Conservation (phyloP, 2,113 vertebrate species). For the Hemibagrus wyckioides region DNA sequence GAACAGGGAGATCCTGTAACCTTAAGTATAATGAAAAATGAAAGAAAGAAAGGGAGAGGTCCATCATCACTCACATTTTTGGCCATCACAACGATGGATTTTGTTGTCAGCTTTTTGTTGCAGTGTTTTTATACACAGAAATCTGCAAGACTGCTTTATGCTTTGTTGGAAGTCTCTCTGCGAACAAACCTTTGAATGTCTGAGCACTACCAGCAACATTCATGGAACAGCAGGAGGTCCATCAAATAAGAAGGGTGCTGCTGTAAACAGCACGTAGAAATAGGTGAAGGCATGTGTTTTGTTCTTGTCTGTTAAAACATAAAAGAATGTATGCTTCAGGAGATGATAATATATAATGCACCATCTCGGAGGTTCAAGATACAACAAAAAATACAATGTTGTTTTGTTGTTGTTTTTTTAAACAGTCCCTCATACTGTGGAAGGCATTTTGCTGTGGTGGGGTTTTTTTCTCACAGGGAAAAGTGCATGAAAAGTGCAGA, state of each 20-base stretch:
- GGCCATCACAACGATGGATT: background rate
- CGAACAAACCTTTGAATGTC: background rate
- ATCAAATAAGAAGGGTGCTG: background rate
- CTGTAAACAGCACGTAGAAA: background rate
- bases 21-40: background rate
- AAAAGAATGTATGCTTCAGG: background rate
- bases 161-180: background rate
- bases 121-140: background rate
- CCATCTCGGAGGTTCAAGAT: background rate
- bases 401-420: too few species aligned
- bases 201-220: background rate
- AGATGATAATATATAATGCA: background rate
- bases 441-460: too few species aligned
- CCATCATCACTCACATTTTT: background rate
- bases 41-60: background rate
- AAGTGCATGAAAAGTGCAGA: background rate
- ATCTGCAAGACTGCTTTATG: background rate
- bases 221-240: background rate
- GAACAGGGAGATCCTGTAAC: background rate
- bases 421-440: too few species aligned
- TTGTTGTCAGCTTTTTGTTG: background rate
- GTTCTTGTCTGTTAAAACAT: background rate
- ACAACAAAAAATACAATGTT: background rate
- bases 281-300: too few species aligned
- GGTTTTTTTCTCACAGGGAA: background rate